Conservation (phyloP, 2,797 vertebrate species). For the Oreochromis grahami region DNA sequence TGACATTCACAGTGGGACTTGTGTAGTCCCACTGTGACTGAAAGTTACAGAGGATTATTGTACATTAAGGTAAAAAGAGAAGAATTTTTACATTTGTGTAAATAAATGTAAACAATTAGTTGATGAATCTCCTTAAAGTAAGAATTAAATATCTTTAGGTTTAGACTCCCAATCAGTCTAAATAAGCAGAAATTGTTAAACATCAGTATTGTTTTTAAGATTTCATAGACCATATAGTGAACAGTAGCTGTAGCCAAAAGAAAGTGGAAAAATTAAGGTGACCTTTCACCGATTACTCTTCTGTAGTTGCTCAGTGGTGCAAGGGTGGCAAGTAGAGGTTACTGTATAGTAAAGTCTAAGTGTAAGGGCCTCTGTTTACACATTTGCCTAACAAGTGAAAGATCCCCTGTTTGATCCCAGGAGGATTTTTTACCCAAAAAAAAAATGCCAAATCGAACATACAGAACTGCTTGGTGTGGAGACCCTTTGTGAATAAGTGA, state of each 20-base stretch:
- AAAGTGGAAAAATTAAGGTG: background rate
- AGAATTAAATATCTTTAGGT: background rate
- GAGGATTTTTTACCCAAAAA: no score
- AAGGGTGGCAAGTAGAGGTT: background rate
- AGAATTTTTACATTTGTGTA: background rate
- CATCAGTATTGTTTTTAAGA: background rate
- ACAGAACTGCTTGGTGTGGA: background rate
- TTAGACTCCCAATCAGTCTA: background rate
- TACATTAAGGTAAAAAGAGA: background rate
- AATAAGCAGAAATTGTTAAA: background rate
- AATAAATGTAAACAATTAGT: background rate
- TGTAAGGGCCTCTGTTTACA: rapidly evolving
- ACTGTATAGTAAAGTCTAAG: background rate
- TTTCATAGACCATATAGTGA: background rate
- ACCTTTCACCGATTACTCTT: background rate
- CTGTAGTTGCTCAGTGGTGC: background rate
- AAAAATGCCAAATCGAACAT: background rate
- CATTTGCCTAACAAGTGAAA: background rate
- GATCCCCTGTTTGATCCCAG: background rate
- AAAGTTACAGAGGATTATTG: background rate
- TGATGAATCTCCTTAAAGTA: background rate
- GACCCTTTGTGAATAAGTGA: background rate
- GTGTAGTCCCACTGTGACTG: background rate
- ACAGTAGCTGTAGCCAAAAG: background rate
- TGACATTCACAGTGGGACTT: background rate